Evolutionary conservation across 1,140 invertebrate genomes (phyloP), one percentile per base, ranked within the genome.

Genomic region (Physella acuta): DNA sequence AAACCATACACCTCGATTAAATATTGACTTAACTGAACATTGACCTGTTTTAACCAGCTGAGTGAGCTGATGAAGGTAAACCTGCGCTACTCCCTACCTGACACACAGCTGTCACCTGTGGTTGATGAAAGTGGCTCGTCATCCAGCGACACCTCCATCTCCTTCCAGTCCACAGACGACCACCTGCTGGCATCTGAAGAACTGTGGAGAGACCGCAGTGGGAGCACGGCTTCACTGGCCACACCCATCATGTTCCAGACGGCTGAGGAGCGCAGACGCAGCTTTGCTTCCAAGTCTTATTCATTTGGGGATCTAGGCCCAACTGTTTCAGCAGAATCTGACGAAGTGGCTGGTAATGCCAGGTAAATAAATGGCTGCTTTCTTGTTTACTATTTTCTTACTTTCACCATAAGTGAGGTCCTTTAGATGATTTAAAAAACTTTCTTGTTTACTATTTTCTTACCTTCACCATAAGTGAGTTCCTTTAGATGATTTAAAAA

Each of bases 51-150:
- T 49, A 30, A 52, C 1, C 62, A 76, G 73, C 58, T 76, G 69
- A 71, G 73, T 31, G 70, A 75, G n/a, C 65, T 75, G 31, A 76
- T 76, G 75, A 76, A 76, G 52, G 69, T 76, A 26, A 76, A 76
- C 39, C 72, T 76, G 2, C 61, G 70, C 34, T 75, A 73, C 64
- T 71, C 75, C n/a, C 67, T 76, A 1, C 69, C 69, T 1, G 75
- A 75, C 55, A 71, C 68, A 3, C 75, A 68, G 33, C 67, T 68
- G 58, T 65, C 71, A 2, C 53, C 64, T 39, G 37, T 51, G 24
- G 11, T 37, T 2, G 56, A 44, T 34, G 37, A 60, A n/a, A 60
- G 56, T 28, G 11, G 36, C 26, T 59, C 66, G 3, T 61, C 52
- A 17, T 72, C 71, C 44, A 71, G 49, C 11, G 68, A 72, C 51